Percentiles rank a stretch among this genome's conserved stretches.
Evolutionary conservation across 2,888 invertebrate genomes (phyloP).

Genomic region (Teleogryllus oceanicus): DNA sequence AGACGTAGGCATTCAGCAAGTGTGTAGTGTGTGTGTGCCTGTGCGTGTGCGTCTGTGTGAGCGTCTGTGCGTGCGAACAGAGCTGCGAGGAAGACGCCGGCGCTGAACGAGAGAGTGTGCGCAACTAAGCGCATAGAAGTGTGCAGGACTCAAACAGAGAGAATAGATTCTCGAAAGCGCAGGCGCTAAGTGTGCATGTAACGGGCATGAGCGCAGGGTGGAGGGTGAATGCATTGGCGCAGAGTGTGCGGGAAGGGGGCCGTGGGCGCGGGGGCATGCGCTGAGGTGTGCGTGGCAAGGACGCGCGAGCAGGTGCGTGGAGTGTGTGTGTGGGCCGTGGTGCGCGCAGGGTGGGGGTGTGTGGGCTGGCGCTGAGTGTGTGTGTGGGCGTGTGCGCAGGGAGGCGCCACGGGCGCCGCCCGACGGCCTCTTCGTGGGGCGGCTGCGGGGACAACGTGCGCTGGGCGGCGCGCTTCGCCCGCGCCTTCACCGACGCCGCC

Average conservation of each 20-base stretch:
- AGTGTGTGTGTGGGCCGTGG: constrained; percentile 11
- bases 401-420: constrained; percentile 66
- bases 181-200: constrained; percentile 56
- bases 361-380: constrained; percentile 70
- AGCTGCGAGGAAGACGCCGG: too few species aligned
- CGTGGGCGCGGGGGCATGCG: too few species aligned
- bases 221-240: constrained; percentile 76
- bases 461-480: constrained; percentile 69
- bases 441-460: constrained; percentile 80
- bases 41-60: too few species aligned
- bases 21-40: too few species aligned
- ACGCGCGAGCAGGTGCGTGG: constrained; percentile 71
- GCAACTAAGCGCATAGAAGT: constrained; percentile 44
- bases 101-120: constrained; percentile 68
- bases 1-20: too few species aligned
- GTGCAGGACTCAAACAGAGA: not conserved
- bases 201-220: too few species aligned
- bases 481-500: constrained; percentile 62
- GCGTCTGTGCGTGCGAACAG: too few species aligned
- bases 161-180: too few species aligned
- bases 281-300: constrained; percentile 78
- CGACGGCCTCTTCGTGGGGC: constrained; percentile 73
- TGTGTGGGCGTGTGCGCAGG: too few species aligned
- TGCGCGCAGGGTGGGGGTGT: constrained; percentile 71
- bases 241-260: too few species aligned